Conservation (phyloP, 2,797 vertebrate genomes). For the Neosalanx taihuensis region DNA sequence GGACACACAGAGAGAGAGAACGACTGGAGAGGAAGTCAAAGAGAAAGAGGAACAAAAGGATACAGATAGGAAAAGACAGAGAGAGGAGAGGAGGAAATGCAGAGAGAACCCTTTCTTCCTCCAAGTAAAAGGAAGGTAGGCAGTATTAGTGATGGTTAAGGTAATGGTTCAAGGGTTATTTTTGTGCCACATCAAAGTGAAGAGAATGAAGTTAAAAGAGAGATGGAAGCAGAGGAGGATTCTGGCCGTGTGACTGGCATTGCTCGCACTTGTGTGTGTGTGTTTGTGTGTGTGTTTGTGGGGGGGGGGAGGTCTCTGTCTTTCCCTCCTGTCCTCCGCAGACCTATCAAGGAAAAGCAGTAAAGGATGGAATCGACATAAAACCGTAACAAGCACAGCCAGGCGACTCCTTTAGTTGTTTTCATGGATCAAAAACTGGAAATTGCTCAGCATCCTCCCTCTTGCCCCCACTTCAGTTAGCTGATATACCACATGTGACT, state of each 20-base stretch:
- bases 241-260: conserved; percentile 73
- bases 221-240: conserved; percentile 16
- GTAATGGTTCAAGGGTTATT: conserved; percentile 2
- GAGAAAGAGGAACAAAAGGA: conserved; percentile 4
- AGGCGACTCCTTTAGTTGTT: conserved; percentile 63
- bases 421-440: conserved; percentile 63
- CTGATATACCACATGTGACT: conserved; percentile 50
- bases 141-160: background rate
- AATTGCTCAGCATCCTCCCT: conserved; percentile 48
- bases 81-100: background rate
- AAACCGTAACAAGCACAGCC: conserved; percentile 60
- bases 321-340: conserved; percentile 46
- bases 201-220: background rate
- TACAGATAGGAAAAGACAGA: conserved; percentile 6
- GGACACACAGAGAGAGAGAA: background rate
- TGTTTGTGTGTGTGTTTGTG: background rate
- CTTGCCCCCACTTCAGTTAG: background rate
- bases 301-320: conserved; percentile 25
- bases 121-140: background rate
- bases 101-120: background rate
- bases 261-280: conserved; percentile 42
- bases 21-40: background rate
- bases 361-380: conserved; percentile 63
- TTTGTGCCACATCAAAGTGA: conserved; percentile 1
- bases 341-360: conserved; percentile 55